Base-by-base conservation (phyloP, 2,888 invertebrate species). In the Caprella mutica region DNA sequence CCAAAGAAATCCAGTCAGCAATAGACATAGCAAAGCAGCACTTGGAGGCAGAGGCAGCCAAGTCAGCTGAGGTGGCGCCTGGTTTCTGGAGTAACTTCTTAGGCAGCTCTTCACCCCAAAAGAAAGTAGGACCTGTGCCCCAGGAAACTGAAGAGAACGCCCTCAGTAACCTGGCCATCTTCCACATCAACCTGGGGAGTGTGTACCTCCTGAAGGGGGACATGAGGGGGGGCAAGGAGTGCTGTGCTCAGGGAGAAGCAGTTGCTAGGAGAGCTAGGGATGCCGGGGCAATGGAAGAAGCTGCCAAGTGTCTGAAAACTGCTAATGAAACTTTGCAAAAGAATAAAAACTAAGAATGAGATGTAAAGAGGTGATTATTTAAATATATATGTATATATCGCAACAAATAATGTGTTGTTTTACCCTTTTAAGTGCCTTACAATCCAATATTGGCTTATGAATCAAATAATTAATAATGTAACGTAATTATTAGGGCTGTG, bases 151-250 rank as follows among this genome's bases (percentile, higher is more conserved):
- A n/a, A n/a, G n/a, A n/a, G 5, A 48, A 30, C 17, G 29, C 48
- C 21, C 2, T 30, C 48, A 48, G 29, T 23, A 48, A 48, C 48
- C 30, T 48, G 6, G 48, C 48, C 17, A 48, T 30, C 3, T 48
- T 30, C 48, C 30, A 29, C 30, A 23, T 48, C 30, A 48, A 48
- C 30, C 48, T 48, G 17, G 48, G 48, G 2, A 29, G 24, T 30
- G 48, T 48, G 29, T 17, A 48, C 19, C 30, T 48, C 19, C 48
- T 48, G 14, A n/a, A 24, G 9, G 19, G 30, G n/a, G 19, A 24
- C 9, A 5, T 21, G 48, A 21, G 33, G 14, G 48, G 29, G 30
- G 48, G 29, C 29, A n/a, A 19, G 48, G 19, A 21, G 17, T 14
- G 24, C 19, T 48, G 48, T 21, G 26, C 29, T 19, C 24, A 29